Evolutionary conservation across 2,797 vertebrate species (phyloP).

Genomic region (Melopsittacus undulatus): DNA sequence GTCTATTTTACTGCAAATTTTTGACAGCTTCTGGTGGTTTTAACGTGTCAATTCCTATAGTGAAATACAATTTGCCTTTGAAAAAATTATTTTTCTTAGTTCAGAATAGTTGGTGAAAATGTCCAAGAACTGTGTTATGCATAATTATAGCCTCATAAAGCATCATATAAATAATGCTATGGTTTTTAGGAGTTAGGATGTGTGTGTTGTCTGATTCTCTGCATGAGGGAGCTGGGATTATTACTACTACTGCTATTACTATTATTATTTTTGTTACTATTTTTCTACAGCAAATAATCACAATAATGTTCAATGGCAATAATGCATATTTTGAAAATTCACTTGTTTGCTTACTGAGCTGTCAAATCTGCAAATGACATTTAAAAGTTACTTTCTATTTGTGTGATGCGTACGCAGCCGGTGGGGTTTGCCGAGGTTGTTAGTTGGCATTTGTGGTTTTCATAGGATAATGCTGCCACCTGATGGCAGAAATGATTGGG

Average conservation of each 20-base stretch:
- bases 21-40: background rate
- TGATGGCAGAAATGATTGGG: constrained; percentile 15
- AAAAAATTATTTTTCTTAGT: background rate
- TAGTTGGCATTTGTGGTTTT: background rate
- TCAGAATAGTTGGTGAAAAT: background rate
- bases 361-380: background rate
- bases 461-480: constrained; percentile 68
- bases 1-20: background rate
- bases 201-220: background rate
- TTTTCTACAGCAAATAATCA: background rate
- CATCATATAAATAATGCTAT: background rate
- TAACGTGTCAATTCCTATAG: background rate
- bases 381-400: background rate
- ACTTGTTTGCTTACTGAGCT: background rate
- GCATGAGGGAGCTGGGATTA: background rate
- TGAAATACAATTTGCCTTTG: background rate
- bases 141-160: background rate
- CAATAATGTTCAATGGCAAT: background rate
- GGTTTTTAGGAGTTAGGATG: background rate
- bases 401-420: background rate
- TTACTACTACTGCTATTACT: background rate
- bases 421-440: background rate
- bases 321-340: background rate
- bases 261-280: background rate
- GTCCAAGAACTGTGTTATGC: background rate